phyloP scores from a whole-genome alignment of 2,888 invertebrate genomes.

The Drosophila prolongata region DNA sequence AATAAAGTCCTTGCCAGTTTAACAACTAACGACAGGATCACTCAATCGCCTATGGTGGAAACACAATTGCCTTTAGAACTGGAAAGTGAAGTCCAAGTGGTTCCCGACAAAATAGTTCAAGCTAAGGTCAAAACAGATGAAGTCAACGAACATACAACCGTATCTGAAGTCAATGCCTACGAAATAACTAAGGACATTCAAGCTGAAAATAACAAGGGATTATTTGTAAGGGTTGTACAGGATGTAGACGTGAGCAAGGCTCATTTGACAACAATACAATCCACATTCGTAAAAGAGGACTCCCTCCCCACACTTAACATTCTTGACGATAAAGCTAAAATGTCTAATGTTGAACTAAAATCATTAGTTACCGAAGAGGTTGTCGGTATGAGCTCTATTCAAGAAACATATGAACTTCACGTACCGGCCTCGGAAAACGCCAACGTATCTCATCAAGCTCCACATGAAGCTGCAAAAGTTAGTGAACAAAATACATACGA shows the following conservation, averaged over 20 bases:
- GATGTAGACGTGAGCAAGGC: constrained; percentile 38
- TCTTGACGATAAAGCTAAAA: constrained; percentile 44
- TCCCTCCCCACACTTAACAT: constrained; percentile 30
- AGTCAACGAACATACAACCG: constrained; percentile 50
- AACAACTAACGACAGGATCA: constrained; percentile 14
- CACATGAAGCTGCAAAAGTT: constrained; percentile 61
- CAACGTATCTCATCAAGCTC: constrained; percentile 42
- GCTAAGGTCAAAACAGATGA: constrained; percentile 36
- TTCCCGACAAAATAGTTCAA: constrained; percentile 11
- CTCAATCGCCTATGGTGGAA: constrained; percentile 48
- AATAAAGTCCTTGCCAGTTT: constrained; percentile 14
- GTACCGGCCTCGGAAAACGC: constrained; percentile 54
- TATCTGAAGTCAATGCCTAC: constrained; percentile 59
- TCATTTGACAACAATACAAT: constrained; percentile 52
- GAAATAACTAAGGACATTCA: constrained; percentile 52
- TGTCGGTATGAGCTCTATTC: constrained; percentile 64
- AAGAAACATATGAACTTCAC: constrained; percentile 70
- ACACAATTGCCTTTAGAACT: constrained; percentile 50
- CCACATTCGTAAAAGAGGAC: constrained; percentile 64
- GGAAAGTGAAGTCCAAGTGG: constrained; percentile 30
- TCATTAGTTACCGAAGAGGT: constrained; percentile 73
- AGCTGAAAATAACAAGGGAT: neutral
- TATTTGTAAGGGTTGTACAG: constrained; percentile 26
- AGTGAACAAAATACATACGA: constrained; percentile 67
- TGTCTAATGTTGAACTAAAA: constrained; percentile 55